Conservation (phyloP, 2,113 vertebrate species). For the Apistogramma diplotaenia region DNA sequence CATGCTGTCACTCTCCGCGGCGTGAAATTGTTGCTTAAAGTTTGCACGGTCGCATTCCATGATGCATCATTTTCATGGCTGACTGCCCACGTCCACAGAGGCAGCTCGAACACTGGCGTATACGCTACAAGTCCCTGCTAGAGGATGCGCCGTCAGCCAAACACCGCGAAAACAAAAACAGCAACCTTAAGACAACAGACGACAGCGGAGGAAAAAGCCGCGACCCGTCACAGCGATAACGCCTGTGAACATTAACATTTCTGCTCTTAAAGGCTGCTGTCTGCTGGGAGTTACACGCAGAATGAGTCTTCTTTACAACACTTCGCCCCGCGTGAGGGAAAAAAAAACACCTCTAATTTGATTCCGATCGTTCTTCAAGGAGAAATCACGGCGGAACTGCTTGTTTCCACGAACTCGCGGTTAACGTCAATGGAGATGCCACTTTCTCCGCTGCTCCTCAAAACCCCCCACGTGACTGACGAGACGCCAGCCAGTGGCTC, state of each 20-base stretch:
- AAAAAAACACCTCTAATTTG: background rate
- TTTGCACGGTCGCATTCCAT: constrained; percentile 57
- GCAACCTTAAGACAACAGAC: background rate
- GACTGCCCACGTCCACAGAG: background rate
- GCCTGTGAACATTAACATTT: background rate
- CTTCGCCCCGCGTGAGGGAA: background rate
- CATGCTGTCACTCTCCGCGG: constrained; percentile 23
- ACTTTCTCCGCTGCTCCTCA: constrained; percentile 70
- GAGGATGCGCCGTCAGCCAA: background rate
- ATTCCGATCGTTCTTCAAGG: too few relatives aligned
- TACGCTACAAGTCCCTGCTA: constrained; percentile 13
- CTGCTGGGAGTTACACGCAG: background rate
- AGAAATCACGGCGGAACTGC: background rate
- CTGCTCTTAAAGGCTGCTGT: background rate
- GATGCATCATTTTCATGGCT: constrained; percentile 55
- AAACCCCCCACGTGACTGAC: constrained; percentile 76
- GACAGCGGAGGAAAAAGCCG: background rate
- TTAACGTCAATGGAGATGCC: constrained; percentile 31
- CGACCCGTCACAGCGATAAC: background rate
- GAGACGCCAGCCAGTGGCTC: constrained; percentile 76
- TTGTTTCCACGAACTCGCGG: constrained; percentile 31
- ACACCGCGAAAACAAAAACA: background rate
- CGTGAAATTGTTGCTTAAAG: constrained; percentile 47
- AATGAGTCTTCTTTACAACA: background rate
- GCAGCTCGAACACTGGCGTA: background rate